Evolutionary conservation across 92 coral and sea anemone genomes (phyloP).

Genomic region (Virgularia gustaviana): DNA sequence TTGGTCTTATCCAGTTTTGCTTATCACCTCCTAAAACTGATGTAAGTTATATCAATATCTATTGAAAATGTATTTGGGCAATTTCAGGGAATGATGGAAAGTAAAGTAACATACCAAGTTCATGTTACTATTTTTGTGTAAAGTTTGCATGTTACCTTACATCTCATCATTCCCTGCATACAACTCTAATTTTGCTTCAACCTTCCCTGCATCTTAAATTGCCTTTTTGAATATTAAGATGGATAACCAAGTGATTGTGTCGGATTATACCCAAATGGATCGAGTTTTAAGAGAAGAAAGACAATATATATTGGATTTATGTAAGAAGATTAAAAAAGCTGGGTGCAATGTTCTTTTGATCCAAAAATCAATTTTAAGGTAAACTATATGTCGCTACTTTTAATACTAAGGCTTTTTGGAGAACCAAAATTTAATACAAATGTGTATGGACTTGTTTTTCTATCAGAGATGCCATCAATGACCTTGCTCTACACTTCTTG

Average conservation of each 20-base stretch:
- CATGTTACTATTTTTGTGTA: too few relatives aligned
- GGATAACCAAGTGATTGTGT: conserved; percentile 95
- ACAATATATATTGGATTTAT: conserved; percentile 85
- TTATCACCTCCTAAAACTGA: conserved; percentile 97
- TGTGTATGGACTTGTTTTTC: neutral
- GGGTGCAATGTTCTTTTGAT: conserved; percentile 94
- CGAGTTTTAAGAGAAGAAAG: conserved; percentile 89
- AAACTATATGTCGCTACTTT: too few relatives aligned
- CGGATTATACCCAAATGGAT: conserved; percentile 98
- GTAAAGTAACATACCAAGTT: too few relatives aligned
- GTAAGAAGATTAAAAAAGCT: conserved; percentile 96
- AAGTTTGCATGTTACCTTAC: too few relatives aligned
- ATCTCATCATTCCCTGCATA: too few relatives aligned
- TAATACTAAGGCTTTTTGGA: too few relatives aligned
- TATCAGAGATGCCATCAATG: conserved; percentile 98
- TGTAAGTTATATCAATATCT: conserved; percentile 54
- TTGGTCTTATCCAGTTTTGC: conserved; percentile 94
- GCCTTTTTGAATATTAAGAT: too few relatives aligned
- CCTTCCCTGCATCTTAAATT: too few relatives aligned
- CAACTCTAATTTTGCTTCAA: too few relatives aligned
- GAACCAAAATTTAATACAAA: neutral
- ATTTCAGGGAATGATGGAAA: too few relatives aligned
- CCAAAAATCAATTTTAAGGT: conserved; percentile 92
- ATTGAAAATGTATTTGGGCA: neutral
- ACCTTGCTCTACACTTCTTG: conserved; percentile 89